Evolutionary conservation across 2,113 vertebrate genomes (phyloP).

Genomic region (Notarius lentiginosus): DNA sequence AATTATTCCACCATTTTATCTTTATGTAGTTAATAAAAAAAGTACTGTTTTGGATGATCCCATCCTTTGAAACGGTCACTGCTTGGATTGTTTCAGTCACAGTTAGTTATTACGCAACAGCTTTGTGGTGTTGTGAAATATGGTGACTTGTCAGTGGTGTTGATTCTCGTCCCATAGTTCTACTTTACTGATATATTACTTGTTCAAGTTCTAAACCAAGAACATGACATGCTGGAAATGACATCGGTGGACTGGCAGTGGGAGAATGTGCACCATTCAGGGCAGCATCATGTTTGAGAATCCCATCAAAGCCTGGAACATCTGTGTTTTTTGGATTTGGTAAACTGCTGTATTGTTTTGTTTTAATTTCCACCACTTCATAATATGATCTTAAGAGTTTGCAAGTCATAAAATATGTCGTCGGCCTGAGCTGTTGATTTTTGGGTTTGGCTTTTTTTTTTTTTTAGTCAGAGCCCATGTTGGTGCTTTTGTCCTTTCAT

Average conservation of each 20-base stretch:
- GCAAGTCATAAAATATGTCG: not conserved
- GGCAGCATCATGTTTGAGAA: slow-evolving; percentile 10
- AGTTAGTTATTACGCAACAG: not conserved
- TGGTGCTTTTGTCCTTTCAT: not conserved
- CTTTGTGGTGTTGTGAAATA: slow-evolving; percentile 9
- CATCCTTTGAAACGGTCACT: not conserved
- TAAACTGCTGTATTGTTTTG: not conserved
- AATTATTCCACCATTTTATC: not conserved
- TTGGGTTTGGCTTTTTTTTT: not conserved
- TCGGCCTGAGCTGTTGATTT: not conserved
- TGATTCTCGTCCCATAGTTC: not conserved
- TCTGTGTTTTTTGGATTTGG: slow-evolving; percentile 13
- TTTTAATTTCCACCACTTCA: not conserved
- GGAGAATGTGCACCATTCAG: not conserved
- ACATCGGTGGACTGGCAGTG: slow-evolving; percentile 6
- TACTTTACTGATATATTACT: not conserved
- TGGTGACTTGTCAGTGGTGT: not conserved
- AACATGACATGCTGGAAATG: not conserved
- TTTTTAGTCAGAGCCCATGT: not conserved
- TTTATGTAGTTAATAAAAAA: no score
- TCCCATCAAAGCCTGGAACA: slow-evolving; percentile 14
- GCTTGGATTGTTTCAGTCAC: not conserved
- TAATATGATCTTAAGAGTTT: not conserved
- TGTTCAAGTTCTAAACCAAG: not conserved
- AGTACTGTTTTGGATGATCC: not conserved